Evolutionary conservation across 2,797 vertebrate species (phyloP), one percentile per base, ranked within the genome.

Genomic region (Sebastes goodei): DNA sequence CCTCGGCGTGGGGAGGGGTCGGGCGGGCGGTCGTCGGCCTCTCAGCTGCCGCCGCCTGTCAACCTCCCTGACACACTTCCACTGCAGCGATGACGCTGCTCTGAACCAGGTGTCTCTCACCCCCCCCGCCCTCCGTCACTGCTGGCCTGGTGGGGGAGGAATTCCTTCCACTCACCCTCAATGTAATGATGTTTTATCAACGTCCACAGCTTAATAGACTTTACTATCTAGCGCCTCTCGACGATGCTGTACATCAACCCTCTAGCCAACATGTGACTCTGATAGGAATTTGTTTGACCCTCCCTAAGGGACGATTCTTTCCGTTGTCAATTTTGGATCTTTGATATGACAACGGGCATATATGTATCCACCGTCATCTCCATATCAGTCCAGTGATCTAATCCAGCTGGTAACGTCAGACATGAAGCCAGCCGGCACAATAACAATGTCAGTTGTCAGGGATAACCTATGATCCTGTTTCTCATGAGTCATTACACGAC

Each of bases 1-100:
- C 78, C 68, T 77, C 27, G 32, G 42, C 42, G 12, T 38, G 65
- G 67, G 76, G 23, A 32, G 80, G 81, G 74, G 38, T 12, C 38
- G 74, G 83, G 38, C 15, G 73, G 42, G 80, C 91, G 90, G 91
- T 89, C n/a, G n/a, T 52, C 2, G 52, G 72, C 75, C 85, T 64
- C 63, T 90, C 97, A 97, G 94, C 96, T 97, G 96, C 94, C 94
- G 74, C 92, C 90, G 87, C 95, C 94, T 91, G 84, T 97, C 95
- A 97, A 76, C 62, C 78, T 80, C 82, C 76, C 25, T 92, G 89
- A 88, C 82, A 83, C 74, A 27, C 93, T 93, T 94, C 93, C 91
- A 78, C 91, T 75, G 87, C 84, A 30, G 70, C 85, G 62, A 74
- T 92, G 94, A 95, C 75, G 86, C 87, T 90, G 88, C 81, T 81